phyloP scores from a whole-genome alignment of 2,888 invertebrate species.

The Cephus nigrinus region DNA sequence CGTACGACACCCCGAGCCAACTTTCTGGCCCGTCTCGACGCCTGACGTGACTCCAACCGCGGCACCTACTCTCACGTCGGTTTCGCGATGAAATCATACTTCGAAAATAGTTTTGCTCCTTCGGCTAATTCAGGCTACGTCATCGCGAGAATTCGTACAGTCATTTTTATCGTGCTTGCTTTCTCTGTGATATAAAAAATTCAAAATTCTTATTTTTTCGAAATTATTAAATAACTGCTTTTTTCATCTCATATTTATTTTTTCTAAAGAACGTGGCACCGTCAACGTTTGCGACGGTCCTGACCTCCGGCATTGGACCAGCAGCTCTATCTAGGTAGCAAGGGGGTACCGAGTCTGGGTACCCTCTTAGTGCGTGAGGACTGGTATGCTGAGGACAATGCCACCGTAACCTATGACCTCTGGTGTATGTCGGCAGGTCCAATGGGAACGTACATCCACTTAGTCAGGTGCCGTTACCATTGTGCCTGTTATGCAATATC shows the following conservation, averaged over 20 bases:
- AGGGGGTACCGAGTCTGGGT: slow-evolving; percentile 17
- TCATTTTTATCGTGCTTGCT: neutral
- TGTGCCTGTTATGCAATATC: slow-evolving; percentile 21
- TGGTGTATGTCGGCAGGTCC: slow-evolving; percentile 28
- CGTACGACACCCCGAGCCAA: neutral
- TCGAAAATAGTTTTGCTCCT: neutral
- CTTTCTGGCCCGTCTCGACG: neutral
- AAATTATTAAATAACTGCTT: neutral
- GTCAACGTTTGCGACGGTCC: too few species aligned
- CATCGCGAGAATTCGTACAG: neutral
- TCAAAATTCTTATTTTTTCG: neutral
- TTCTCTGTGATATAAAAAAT: neutral
- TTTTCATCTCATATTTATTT: too few species aligned
- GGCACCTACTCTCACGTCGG: neutral
- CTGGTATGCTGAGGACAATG: slow-evolving; percentile 38
- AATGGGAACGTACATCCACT: slow-evolving; percentile 40
- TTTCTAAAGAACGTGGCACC: too few species aligned
- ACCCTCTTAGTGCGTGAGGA: slow-evolving; percentile 31
- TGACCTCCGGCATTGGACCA: too few species aligned
- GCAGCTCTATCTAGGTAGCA: neutral
- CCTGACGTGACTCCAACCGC: neutral
- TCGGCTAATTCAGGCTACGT: neutral
- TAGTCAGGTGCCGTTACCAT: slow-evolving; percentile 40
- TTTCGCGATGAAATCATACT: neutral
- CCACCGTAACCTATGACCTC: slow-evolving; percentile 37